Base-by-base conservation (phyloP, 2,888 invertebrate species). In the Volucella zonaria region DNA sequence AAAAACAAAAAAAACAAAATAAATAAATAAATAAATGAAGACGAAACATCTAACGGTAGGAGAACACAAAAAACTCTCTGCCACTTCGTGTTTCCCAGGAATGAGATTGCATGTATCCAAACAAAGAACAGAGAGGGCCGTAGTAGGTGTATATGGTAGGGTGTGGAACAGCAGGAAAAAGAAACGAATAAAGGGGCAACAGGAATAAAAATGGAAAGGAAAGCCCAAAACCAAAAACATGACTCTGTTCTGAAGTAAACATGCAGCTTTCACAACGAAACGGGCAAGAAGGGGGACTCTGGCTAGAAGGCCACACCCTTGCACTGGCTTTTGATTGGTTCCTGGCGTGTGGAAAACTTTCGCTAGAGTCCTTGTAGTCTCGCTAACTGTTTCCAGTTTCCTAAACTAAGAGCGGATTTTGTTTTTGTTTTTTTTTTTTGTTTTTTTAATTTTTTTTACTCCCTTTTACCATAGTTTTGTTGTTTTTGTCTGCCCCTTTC, bases 321-420 rank as follows among this genome's bases (percentile, higher is more conserved):
- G 81, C 81, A 86, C 78, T 74, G 85, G 87, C 82, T 87, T 86
- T 87, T 87, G 87, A 87, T 87, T 87, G 87, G 87, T 87, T 87
- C 85, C 70, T 74, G 71, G 54, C 54, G 54, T 31, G 31, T 62
- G 67, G 70, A 74, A 74, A 75, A 82, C 82, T 82, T 77, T 86
- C 82, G 79, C 75, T 77, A 67, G 74, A 85, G 76, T 71, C 80
- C 75, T 80, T 58, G 73, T 66, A 12, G 10, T 47, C 56, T 68
- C 61, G 61, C 58, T 73, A 67, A 75, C 71, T 83, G 68, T 80
- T 77, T 71, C 82, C 31, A 58, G 66, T 75, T 59, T 75, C 42
- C 74, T 64, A 76, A 52, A 73, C 68, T 62, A 58, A 45, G 67
- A 59, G 43, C 14, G 61, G 43, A 58, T 67, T 76, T 54, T 74